Base-by-base conservation (phyloP, 1,140 invertebrate genomes). In the Rhopalosiphum padi region DNA sequence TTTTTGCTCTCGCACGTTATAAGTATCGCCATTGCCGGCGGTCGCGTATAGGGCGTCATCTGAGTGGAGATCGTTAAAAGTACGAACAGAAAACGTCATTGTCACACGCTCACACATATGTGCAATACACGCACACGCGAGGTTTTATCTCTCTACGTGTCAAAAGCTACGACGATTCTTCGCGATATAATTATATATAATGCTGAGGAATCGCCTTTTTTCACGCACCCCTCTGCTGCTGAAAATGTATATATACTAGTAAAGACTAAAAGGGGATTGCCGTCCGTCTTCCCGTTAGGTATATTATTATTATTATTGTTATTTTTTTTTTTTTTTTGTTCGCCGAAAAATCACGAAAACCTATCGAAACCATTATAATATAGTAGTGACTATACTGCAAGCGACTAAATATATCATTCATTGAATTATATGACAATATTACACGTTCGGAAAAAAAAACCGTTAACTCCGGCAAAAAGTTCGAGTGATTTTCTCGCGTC, bases 31-130 rank as follows among this genome's bases (percentile, higher is more conserved):
- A n/a, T 35, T 30, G 18, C 85, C 30, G 25, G 85, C 18, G 43
- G 85, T 87, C 18, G 85, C 43, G 85, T 87, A 41, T 41, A 46
- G 41, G 43, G 85, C 11, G 43, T 87, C 41, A 25, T 46, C 43
- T 30, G 85, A 46, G 85, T 46, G 30, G 35, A 46, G 43, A 30
- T 87, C 85, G 85, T 87, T 87, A 87, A 87, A 48, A 87, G 85
- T 87, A 48, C 35, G 35, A 46, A 22, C 41, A 46, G 48, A 51
- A 51, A 87, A 46, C 41, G 43, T 46, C 85, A 23, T 68, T 68
- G 60, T 68, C 30, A 46, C 85, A 23, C 41, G 2, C 43, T 46
- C 85, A 30, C 83, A 85, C 37, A 41, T 37, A 85, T 11, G 22
- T 85, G 35, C 37, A 23, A 41, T 11, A 2, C 35, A 23, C 35